phyloP scores from a whole-genome alignment of 2,113 vertebrate genomes.

The Burhinus bistriatus region DNA sequence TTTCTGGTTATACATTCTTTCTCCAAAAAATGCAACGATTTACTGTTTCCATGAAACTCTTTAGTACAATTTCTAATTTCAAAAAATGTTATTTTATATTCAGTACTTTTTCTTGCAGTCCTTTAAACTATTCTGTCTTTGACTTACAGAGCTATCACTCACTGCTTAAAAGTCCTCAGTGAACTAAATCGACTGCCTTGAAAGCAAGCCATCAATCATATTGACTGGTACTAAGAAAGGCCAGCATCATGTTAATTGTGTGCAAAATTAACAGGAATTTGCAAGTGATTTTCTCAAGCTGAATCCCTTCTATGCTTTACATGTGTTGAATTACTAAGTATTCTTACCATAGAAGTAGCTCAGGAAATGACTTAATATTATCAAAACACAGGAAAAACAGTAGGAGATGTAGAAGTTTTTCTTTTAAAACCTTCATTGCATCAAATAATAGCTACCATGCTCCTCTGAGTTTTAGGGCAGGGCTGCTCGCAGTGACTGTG shows the following conservation, averaged over 20 bases:
- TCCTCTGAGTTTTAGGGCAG: neutral
- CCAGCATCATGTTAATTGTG: neutral
- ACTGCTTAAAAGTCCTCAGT: slow-evolving; percentile 28
- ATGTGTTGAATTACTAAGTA: slow-evolving; percentile 8
- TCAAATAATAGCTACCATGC: neutral
- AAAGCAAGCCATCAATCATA: slow-evolving; percentile 37
- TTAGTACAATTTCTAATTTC: neutral
- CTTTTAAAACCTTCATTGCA: neutral
- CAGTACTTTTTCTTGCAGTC: neutral
- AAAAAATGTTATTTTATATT: slow-evolving; percentile 12
- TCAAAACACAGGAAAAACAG: neutral
- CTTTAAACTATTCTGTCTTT: neutral
- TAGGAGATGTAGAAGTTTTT: neutral
- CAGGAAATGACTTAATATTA: slow-evolving; percentile 41
- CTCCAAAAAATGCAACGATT: neutral
- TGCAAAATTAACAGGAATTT: slow-evolving; percentile 38
- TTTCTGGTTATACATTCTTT: neutral
- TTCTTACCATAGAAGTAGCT: neutral
- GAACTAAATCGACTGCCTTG: neutral
- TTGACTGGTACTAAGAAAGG: neutral
- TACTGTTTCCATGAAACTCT: neutral
- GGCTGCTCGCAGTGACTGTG: neutral
- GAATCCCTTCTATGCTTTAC: neutral
- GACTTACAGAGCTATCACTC: slow-evolving; percentile 18
- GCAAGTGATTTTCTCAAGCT: neutral